Evolutionary conservation across 2,113 vertebrate species (phyloP), one percentile per base, ranked within the genome.

Genomic region (Salvelinus namaycush): DNA sequence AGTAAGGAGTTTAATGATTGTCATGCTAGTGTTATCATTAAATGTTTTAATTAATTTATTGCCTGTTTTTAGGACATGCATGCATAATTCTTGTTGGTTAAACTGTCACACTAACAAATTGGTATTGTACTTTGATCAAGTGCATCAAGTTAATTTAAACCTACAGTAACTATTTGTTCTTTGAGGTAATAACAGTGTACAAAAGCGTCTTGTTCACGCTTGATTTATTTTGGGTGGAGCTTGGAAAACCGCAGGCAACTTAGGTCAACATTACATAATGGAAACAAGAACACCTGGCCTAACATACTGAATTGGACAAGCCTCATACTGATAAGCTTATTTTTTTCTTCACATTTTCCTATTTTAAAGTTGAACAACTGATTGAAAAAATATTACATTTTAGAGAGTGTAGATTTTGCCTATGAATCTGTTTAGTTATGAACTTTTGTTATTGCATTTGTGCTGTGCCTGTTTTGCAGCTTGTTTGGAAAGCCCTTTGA

Each of bases 401-500:
- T 31, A 24, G 1, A 26, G 39, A 12, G 9, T 44, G 8, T 44
- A 44, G 39, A 44, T 44, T 44, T 64, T 34, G 12, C 12, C 54
- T 57, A 57, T 57, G 54, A 57, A 57, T 22, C 62, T 2, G 62
- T 60, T 81, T 8, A 24, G 6, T 57, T 68, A 22, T 75, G 16
- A 5, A 54, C 67, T 11, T 60, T 76, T 83, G 68, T 83, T 75
- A 60, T 75, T 73, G 29, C 14, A 34, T 24, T n/a, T 13, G 26
- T 72, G 44, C 16, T 44, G 9, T 31, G 66, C 62, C 71, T 0
- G 5, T 18, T 24, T 60, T 44, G 48, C 90, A 95, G 94, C 89
- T 92, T 95, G 62, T 95, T 95, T 83, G 92, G 92, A 83, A 94
- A 94, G 87, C 93, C 93, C 87, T 93, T 82, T 94, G 93, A 92